phyloP scores from a whole-genome alignment of 2,113 vertebrate genomes.

The Bubalus kerabau region DNA sequence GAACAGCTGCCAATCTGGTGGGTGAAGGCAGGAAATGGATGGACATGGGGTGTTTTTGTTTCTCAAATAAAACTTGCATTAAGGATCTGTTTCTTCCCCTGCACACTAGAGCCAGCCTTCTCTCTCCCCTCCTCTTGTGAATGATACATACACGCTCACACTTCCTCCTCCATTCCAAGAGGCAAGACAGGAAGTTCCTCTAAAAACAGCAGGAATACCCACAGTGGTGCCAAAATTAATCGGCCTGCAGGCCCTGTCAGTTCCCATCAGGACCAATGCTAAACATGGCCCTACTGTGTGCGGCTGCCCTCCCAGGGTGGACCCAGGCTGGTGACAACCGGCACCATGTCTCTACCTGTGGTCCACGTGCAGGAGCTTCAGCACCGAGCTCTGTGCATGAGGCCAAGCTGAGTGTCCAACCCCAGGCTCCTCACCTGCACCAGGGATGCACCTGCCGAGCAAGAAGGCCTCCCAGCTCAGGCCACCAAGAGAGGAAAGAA shows the following conservation, averaged over 20 bases:
- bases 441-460: rapidly evolving
- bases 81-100: not conserved
- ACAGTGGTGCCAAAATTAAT: not conserved
- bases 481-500: not conserved
- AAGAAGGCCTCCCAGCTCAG: not conserved
- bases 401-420: not conserved
- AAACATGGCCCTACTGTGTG: not conserved
- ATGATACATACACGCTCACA: not conserved
- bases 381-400: not conserved
- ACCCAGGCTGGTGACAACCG: not conserved
- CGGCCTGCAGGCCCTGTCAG: not conserved
- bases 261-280: not conserved
- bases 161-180: not conserved
- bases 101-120: not conserved
- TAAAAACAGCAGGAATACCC: not conserved
- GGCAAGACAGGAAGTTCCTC: not conserved
- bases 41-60: rapidly evolving
- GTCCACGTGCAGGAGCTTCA: not conserved
- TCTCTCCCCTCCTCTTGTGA: not conserved
- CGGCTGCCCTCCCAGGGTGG: not conserved
- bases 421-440: not conserved
- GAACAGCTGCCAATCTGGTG: not conserved
- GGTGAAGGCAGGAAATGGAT: not conserved
- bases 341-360: rapidly evolving
- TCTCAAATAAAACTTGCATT: not conserved